Base-by-base conservation (phyloP, 1,140 invertebrate genomes). In the Berghia stephanieae region DNA sequence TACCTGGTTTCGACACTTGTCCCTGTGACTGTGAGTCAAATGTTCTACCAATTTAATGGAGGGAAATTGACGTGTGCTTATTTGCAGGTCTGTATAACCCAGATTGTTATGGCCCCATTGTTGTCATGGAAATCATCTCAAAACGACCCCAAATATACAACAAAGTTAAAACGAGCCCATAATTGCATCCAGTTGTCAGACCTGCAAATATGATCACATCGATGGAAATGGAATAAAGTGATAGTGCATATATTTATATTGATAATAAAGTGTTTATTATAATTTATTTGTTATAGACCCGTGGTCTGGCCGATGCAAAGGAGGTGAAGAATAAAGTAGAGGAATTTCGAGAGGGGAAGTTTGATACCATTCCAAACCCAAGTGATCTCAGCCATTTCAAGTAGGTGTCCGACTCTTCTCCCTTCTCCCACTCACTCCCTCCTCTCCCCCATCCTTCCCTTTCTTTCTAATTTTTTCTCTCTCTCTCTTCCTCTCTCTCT, bases 321-420 rank as follows among this genome's bases (percentile, higher is more conserved):
- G 78, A 83, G 16, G 69, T 83, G 21, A 69, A 82, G 8, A 71
- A 79, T 16, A 75, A 78, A 36, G 44, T 81, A 0, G 78, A 81
- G 16, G 55, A 82, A 46, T 81, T 74, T 42, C 78, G 70, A 38
- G 77, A 82, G n/a, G 84, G 81, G 24, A 80, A 85, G 5, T 83
- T 81, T 78, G 81, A 83, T 3, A 81, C 74, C 40, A 67, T 86
- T 16, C 83, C 83, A 24, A 81, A 85, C 52, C 85, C 84, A 42
- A 67, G 34, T n/a, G 75, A 82, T 76, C 76, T 86, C 3, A 75
- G 75, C 55, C 85, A 85, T 66, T 85, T 85, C 79, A 80, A 71
- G 84, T 84, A 24, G 4, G 3, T 4, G 4, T 27, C 21, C 38
- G 16, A 34, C 27, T 67, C 63, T 67, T 36, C 38, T 34, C 36